Percentiles rank a stretch among this genome's conserved stretches.
Evolutionary conservation across 1,140 invertebrate genomes (phyloP).

Genomic region (Drosophila bocki): DNA sequence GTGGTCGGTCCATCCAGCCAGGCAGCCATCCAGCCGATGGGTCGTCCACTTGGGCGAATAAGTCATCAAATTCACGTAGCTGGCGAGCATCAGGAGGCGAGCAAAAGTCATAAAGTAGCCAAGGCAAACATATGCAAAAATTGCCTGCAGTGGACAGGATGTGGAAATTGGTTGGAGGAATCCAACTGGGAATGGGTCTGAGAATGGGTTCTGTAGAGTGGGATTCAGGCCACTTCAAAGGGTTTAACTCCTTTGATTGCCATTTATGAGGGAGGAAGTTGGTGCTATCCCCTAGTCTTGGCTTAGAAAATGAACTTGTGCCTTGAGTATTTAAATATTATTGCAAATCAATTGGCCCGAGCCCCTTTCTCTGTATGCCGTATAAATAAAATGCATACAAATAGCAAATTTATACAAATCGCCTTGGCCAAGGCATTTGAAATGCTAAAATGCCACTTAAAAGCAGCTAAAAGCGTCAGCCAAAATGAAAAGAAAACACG

Average conservation of each 20-base stretch:
- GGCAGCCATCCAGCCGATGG: neutral
- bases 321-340: constrained; percentile 76
- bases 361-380: constrained; percentile 5
- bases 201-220: neutral
- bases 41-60: constrained; percentile 74
- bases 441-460: constrained; percentile 84
- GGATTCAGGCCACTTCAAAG: constrained; percentile 47
- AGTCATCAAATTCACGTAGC: constrained; percentile 82
- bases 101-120: constrained; percentile 61
- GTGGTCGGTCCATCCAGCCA: constrained; percentile 37
- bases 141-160: constrained; percentile 45
- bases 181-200: neutral
- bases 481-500: constrained; percentile 85
- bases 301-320: constrained; percentile 61
- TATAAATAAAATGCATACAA: constrained; percentile 81
- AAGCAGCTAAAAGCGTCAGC: constrained; percentile 67
- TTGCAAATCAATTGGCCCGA: constrained; percentile 77
- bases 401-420: constrained; percentile 84
- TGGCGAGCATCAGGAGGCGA: constrained; percentile 33
- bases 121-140: constrained; percentile 79
- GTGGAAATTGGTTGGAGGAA: constrained; percentile 39
- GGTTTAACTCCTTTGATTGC: constrained; percentile 67
- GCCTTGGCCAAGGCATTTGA: constrained; percentile 62
- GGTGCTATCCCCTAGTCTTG: constrained; percentile 12
- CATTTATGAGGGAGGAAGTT: constrained; percentile 50